These are phyloP conservation scores for Athalia circularis DNA, from an alignment of 2,888 invertebrate genomes.

Conservation along the genomic window DNA sequence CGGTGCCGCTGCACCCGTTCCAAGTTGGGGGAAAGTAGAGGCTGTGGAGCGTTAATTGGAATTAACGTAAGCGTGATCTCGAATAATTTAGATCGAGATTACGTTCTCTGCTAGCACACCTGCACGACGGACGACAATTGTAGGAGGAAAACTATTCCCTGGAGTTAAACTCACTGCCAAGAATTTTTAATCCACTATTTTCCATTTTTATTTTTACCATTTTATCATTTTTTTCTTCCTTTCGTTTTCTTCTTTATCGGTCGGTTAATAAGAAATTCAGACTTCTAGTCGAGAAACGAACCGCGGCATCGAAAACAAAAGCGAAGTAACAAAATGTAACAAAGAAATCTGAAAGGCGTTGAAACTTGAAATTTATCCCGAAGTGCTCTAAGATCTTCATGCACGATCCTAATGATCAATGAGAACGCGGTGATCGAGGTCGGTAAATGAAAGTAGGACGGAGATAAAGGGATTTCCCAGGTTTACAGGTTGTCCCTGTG, in stretches of 20 bases:
- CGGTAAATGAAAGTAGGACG: neutral
- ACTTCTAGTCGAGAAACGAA: too few relatives aligned
- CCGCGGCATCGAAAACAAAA: too few relatives aligned
- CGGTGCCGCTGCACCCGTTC: conserved; percentile 18
- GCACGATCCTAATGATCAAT: too few relatives aligned
- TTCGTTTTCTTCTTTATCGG: too few relatives aligned
- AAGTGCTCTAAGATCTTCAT: too few relatives aligned
- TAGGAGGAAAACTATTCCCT: conserved; percentile 10
- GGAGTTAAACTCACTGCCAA: neutral
- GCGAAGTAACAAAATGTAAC: too few relatives aligned
- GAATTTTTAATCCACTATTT: neutral
- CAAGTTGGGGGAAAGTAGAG: neutral
- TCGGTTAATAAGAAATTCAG: too few relatives aligned
- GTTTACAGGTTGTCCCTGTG: conserved; percentile 30
- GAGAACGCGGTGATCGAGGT: too few relatives aligned
- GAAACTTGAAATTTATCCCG: too few relatives aligned
- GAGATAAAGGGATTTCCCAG: neutral
- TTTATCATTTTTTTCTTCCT: neutral
- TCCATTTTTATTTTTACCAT: neutral
- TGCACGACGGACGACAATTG: conserved; percentile 29
- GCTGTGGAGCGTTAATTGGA: conserved; percentile 46
- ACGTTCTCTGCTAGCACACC: conserved; percentile 31
- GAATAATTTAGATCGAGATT: conserved; percentile 50
- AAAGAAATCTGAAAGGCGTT: too few relatives aligned
- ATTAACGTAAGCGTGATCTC: conserved; percentile 49